Conservation (phyloP, 1,140 invertebrate species). For the Drosophila truncata region DNA sequence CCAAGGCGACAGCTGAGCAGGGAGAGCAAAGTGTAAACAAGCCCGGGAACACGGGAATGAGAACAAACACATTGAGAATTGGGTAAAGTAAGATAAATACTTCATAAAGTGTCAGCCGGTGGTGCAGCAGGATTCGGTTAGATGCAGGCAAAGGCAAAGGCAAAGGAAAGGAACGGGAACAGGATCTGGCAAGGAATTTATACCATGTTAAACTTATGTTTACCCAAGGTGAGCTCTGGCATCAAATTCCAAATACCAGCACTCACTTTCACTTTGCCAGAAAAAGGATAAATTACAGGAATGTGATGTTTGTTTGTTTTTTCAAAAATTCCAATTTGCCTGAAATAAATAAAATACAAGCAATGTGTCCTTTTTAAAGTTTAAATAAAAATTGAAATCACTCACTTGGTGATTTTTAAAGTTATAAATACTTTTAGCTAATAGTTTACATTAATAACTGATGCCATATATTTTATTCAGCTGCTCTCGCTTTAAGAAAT, state of each 20-base stretch:
- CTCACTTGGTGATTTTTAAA: conserved; percentile 5
- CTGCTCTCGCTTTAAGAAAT: not conserved
- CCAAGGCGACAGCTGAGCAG: conserved; percentile 26
- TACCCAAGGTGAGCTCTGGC: conserved; percentile 5
- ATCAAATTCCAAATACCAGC: conserved; percentile 6
- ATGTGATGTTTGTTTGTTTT: conserved; percentile 5
- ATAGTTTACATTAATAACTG: not conserved
- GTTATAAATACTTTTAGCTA: not conserved
- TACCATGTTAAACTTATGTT: conserved; percentile 9
- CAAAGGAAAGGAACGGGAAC: not conserved
- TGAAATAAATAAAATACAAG: conserved; percentile 1
- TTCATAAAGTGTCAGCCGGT: conserved; percentile 32
- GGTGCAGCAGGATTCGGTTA: conserved; percentile 13
- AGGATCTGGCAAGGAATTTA: conserved; percentile 8
- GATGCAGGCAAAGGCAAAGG: not conserved
- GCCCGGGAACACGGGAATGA: conserved; percentile 27
- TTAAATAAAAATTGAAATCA: not conserved
- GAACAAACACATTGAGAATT: conserved; percentile 56
- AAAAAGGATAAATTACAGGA: not conserved
- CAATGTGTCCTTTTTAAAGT: not conserved
- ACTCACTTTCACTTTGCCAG: conserved; percentile 8
- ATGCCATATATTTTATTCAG: too few relatives aligned
- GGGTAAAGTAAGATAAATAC: conserved; percentile 48
- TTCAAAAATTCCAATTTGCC: conserved; percentile 11
- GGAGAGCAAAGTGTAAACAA: conserved; percentile 47